Evolutionary conservation across 2,797 vertebrate genomes (phyloP).

Genomic region (Halcyon badia): DNA sequence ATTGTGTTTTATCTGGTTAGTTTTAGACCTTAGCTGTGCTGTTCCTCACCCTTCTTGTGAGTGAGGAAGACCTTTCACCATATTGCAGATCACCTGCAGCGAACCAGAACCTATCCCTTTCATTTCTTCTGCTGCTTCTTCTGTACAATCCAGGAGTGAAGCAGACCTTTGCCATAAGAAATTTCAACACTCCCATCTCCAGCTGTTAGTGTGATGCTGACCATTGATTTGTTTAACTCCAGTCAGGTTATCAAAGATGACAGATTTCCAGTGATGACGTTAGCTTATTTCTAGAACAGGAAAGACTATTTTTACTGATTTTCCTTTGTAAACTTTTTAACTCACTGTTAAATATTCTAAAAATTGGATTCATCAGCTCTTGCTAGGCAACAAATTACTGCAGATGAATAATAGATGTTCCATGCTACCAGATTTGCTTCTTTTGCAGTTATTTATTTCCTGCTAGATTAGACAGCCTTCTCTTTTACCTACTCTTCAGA

Average conservation of each 20-base stretch:
- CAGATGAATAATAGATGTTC: not conserved
- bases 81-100: not conserved
- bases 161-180: not conserved
- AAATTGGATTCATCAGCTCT: not conserved
- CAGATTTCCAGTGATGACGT: not conserved
- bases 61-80: not conserved
- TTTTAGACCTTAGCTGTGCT: not conserved
- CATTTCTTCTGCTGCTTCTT: not conserved
- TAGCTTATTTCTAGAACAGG: not conserved
- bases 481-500: not conserved
- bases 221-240: not conserved
- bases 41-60: not conserved
- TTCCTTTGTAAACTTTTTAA: not conserved
- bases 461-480: not conserved
- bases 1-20: rapidly evolving
- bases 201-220: not conserved
- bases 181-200: not conserved
- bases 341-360: not conserved
- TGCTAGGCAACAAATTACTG: not conserved
- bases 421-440: not conserved
- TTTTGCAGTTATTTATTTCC: not conserved
- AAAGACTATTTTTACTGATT: not conserved
- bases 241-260: not conserved
- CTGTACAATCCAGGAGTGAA: not conserved
- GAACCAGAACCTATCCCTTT: not conserved